Evolutionary conservation across 1,140 invertebrate genomes (phyloP).

Genomic region (Subanguina moxae): DNA sequence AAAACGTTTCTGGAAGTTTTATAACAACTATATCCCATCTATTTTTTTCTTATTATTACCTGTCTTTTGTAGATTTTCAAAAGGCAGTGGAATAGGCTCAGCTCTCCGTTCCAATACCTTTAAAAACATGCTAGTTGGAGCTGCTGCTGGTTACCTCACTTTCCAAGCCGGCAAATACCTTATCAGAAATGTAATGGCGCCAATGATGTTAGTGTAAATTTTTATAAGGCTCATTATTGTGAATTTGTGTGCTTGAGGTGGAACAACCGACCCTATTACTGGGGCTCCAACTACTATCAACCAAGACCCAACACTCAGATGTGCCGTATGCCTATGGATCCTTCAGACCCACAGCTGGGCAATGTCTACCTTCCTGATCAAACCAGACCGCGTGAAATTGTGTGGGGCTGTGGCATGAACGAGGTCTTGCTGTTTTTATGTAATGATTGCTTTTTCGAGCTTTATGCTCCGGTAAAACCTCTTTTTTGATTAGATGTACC

Average conservation of each 20-base stretch:
- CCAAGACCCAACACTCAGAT: constrained; percentile 30
- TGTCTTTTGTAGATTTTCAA: constrained; percentile 24
- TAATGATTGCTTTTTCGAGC: too few species aligned
- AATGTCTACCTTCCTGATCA: constrained; percentile 56
- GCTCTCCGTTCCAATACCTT: constrained; percentile 49
- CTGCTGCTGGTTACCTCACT: constrained; percentile 56
- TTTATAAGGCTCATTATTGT: neutral
- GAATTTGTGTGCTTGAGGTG: constrained; percentile 39
- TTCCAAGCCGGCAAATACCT: constrained; percentile 58
- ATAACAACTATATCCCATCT: neutral
- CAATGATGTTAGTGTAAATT: constrained; percentile 54
- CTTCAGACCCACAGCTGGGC: constrained; percentile 48
- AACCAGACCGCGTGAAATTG: constrained; percentile 52
- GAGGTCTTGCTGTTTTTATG: too few species aligned
- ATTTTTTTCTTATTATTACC: constrained; percentile 10
- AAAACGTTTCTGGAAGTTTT: neutral
- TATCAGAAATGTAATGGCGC: constrained; percentile 45
- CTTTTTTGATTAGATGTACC: too few species aligned
- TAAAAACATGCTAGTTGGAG: constrained; percentile 57
- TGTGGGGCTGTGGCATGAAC: constrained; percentile 46
- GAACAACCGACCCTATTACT: constrained; percentile 53
- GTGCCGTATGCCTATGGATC: constrained; percentile 57
- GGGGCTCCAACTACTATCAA: constrained; percentile 47
- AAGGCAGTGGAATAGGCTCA: constrained; percentile 49
- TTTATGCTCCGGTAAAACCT: too few species aligned